Evolutionary conservation across 2,797 vertebrate species (phyloP).

Genomic region (Champsocephalus esox): DNA sequence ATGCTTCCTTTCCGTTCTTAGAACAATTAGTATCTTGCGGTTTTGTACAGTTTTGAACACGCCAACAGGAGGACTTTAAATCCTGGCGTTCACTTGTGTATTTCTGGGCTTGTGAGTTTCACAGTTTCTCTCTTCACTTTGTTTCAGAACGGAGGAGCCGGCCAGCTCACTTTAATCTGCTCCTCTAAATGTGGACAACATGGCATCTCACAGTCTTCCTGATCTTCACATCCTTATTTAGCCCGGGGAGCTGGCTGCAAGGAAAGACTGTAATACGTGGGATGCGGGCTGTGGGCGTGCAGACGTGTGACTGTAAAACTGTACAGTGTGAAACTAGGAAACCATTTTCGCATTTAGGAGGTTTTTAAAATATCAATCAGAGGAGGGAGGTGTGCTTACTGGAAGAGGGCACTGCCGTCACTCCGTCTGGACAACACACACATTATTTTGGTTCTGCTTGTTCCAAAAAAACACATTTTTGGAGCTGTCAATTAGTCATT

Average conservation of each 20-base stretch:
- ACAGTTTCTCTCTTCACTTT: not conserved
- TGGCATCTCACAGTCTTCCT: not conserved
- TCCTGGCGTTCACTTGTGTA: no score
- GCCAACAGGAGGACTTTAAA: not conserved
- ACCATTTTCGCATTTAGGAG: not conserved
- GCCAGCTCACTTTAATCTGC: not conserved
- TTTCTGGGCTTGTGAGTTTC: not conserved
- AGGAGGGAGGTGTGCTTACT: not conserved
- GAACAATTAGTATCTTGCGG: not conserved
- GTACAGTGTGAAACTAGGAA: not conserved
- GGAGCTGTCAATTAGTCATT: not conserved
- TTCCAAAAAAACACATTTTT: not conserved
- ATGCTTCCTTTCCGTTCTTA: not conserved
- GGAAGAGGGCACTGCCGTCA: not conserved
- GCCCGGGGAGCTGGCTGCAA: not conserved
- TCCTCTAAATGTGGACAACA: constrained; percentile 22
- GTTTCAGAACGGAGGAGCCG: not conserved
- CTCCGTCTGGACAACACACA: not conserved
- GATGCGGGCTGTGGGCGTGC: not conserved
- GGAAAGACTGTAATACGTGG: not conserved
- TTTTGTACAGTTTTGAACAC: not conserved
- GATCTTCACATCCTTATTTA: constrained; percentile 26
- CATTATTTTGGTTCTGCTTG: not conserved
- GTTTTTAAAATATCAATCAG: not conserved
- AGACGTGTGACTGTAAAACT: not conserved